Percentiles rank a stretch among this genome's conserved stretches.
Conservation (phyloP, 1,140 invertebrate species). For the Magallana gigas region DNA sequence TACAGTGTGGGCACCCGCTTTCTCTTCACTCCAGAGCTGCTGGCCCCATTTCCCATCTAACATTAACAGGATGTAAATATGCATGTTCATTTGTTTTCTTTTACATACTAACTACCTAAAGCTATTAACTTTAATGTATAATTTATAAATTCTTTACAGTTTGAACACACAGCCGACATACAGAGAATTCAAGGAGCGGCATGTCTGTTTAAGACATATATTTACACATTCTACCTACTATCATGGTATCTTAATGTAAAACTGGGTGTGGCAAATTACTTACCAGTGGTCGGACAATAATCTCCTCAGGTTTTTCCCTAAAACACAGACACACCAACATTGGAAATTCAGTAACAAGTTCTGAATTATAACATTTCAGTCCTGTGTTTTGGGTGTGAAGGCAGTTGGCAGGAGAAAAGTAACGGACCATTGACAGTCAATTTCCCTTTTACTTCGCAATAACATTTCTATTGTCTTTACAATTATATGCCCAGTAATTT, state of each 20-base stretch:
- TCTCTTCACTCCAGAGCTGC: background rate
- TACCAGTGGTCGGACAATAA: conserved; percentile 46
- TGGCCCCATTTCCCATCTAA: conserved; percentile 45
- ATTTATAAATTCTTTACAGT: too few relatives aligned
- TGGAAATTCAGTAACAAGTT: conserved; percentile 23
- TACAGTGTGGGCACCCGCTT: conserved; percentile 50
- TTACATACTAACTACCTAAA: too few relatives aligned
- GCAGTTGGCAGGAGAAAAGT: conserved; percentile 11
- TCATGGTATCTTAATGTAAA: too few relatives aligned
- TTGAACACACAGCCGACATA: too few relatives aligned
- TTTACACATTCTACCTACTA: too few relatives aligned
- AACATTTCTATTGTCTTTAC: background rate
- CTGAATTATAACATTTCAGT: conserved; percentile 1
- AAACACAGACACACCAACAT: conserved; percentile 52
- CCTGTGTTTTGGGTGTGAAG: background rate
- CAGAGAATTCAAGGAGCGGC: too few relatives aligned
- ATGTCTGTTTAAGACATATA: too few relatives aligned
- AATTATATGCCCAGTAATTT: background rate
- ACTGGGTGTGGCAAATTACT: background rate
- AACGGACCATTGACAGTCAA: background rate
- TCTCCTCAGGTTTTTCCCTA: conserved; percentile 52
- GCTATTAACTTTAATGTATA: too few relatives aligned
- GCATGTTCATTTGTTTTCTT: too few relatives aligned
- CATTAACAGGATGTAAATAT: background rate
- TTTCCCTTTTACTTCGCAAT: background rate